A percentile compares a stretch with the other conserved stretches of the same genome.
These are phyloP conservation scores for Germaria angustata DNA, from an alignment of 2,888 invertebrate genomes.

Conservation along the genomic window DNA sequence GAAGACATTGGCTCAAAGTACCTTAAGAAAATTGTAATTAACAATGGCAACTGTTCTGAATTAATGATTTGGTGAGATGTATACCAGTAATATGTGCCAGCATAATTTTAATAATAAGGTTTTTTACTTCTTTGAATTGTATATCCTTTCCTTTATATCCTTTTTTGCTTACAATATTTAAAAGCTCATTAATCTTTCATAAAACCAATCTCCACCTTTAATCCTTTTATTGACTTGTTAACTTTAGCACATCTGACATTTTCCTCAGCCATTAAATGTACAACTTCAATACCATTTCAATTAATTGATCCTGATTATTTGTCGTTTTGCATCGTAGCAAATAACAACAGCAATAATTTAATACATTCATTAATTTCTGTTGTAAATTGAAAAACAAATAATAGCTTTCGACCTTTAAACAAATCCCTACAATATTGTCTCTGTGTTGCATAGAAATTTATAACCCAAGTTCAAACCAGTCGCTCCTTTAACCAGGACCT, in stretches of 20 bases:
- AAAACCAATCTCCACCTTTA: background rate
- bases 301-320: constrained; percentile 49
- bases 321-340: constrained; percentile 21
- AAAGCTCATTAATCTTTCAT: background rate
- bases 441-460: constrained; percentile 19
- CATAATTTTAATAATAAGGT: no score
- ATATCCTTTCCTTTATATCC: no score
- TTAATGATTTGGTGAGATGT: no score
- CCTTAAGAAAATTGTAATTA: no score
- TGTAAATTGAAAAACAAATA: constrained; percentile 23
- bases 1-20: no score
- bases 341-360: background rate
- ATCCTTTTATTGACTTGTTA: constrained; percentile 21
- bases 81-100: no score
- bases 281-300: background rate
- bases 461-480: constrained; percentile 15
- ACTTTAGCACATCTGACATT: background rate
- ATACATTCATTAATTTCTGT: constrained; percentile 23
- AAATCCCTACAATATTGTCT: constrained; percentile 15
- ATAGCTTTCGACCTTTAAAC: constrained; percentile 22
- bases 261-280: background rate
- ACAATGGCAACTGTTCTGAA: no score
- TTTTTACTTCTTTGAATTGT: no score
- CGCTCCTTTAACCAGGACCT: background rate
- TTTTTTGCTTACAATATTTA: no score